These are phyloP conservation scores for Merodon equestris DNA, from an alignment of 2,888 invertebrate genomes.

Conservation along the genomic window DNA sequence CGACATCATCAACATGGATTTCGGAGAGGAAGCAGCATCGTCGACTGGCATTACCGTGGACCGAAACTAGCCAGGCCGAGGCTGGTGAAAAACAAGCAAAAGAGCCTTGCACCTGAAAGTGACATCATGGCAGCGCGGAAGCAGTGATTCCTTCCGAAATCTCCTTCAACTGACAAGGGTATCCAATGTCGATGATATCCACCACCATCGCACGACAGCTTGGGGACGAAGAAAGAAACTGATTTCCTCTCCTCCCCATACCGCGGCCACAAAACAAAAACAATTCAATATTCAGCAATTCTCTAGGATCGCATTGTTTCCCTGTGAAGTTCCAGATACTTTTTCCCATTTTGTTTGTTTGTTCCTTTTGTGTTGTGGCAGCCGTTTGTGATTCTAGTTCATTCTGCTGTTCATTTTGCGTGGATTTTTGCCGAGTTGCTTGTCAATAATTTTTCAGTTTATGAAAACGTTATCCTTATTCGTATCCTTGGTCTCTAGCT, in stretches of 20 bases:
- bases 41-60: no score
- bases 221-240: constrained; percentile 3
- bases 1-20: constrained; percentile 51
- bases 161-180: no score
- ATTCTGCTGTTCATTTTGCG: constrained; percentile 23
- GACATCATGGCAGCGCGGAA: not conserved
- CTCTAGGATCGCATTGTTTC: constrained; percentile 47
- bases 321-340: not conserved
- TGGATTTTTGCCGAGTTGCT: constrained; percentile 43
- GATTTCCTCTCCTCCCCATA: no score
- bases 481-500: not conserved
- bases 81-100: no score
- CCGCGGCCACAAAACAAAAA: constrained; percentile 6
- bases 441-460: constrained; percentile 66
- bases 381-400: no score
- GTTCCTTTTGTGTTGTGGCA: constrained; percentile 9
- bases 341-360: constrained; percentile 24
- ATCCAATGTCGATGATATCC: not conserved
- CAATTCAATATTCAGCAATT: constrained; percentile 44
- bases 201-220: not conserved
- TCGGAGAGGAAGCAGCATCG: no score
- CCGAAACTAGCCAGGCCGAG: no score
- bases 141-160: not conserved
- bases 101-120: no score
- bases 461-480: constrained; percentile 59